A percentile compares a stretch with the other conserved stretches of the same genome.
Evolutionary conservation across 2,888 invertebrate genomes (phyloP).

Genomic region (Drosophila pullipes): DNA sequence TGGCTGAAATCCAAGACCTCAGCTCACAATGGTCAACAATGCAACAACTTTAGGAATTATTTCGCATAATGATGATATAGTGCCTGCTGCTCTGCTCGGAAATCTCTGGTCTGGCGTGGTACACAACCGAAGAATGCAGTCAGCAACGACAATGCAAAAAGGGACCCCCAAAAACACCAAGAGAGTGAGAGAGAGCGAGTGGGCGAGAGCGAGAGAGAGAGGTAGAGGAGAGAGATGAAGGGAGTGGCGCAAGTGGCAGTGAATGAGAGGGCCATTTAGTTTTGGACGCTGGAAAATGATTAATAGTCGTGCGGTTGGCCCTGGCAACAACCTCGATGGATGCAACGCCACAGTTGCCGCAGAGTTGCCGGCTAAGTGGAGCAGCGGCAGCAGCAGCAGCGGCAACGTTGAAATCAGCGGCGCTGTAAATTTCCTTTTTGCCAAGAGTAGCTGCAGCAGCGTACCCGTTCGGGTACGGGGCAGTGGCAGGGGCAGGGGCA

Average conservation of each 20-base stretch:
- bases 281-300: conserved; percentile 79
- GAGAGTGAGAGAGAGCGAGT: conserved; percentile 14
- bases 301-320: conserved; percentile 74
- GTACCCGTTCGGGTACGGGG: neutral
- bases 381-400: conserved; percentile 41
- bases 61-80: conserved; percentile 77
- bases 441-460: conserved; percentile 41
- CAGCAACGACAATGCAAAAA: conserved; percentile 61
- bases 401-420: conserved; percentile 59
- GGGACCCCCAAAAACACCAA: conserved; percentile 43
- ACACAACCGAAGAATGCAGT: conserved; percentile 59
- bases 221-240: neutral
- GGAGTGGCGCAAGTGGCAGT: conserved; percentile 34
- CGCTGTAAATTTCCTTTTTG: conserved; percentile 71
- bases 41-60: conserved; percentile 58
- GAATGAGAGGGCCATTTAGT: conserved; percentile 68
- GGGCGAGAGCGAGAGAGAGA: conserved; percentile 20
- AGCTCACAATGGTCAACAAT: conserved; percentile 55
- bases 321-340: conserved; percentile 52
- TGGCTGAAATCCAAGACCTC: conserved; percentile 41
- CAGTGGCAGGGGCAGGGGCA: neutral
- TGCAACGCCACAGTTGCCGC: conserved; percentile 54
- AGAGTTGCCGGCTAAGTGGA: conserved; percentile 59
- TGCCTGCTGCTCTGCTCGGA: conserved; percentile 33
- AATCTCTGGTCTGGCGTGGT: conserved; percentile 17